phyloP scores from a whole-genome alignment of 2,888 invertebrate species.

The Eupeodes latifasciatus region DNA sequence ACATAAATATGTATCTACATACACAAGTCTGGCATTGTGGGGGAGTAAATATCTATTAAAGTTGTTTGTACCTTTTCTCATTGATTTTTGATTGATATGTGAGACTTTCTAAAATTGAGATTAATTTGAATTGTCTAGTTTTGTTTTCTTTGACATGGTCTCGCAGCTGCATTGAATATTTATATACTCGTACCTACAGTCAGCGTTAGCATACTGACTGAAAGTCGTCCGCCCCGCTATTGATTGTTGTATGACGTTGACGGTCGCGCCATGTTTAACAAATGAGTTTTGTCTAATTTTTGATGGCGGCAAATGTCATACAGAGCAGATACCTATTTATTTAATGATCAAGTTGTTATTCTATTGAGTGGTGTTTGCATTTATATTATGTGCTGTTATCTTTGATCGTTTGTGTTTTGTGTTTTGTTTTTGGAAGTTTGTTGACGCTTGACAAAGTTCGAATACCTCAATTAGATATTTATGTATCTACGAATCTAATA shows the following conservation, averaged over 20 bases:
- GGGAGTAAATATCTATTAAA: constrained; percentile 20
- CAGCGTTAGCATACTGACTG: too few species aligned
- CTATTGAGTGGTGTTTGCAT: not conserved
- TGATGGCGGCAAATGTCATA: constrained; percentile 5
- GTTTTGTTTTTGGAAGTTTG: not conserved
- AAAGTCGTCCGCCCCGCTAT: not conserved
- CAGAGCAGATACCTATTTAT: not conserved
- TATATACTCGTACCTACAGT: too few species aligned
- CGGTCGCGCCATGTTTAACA: constrained; percentile 19
- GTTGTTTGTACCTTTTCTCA: constrained; percentile 18
- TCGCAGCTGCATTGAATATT: constrained; percentile 13
- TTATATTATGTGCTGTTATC: not conserved
- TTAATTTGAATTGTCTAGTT: constrained; percentile 20
- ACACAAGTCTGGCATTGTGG: not conserved
- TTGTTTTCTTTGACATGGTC: constrained; percentile 13
- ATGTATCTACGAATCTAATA: not conserved
- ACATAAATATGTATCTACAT: too few species aligned
- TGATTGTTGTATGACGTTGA: not conserved
- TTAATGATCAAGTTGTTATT: constrained; percentile 10
- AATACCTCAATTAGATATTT: constrained; percentile 25
- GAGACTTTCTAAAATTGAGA: constrained; percentile 63
- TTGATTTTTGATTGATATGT: constrained; percentile 62
- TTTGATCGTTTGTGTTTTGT: not conserved
- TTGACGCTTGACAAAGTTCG: constrained; percentile 39
- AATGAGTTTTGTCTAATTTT: constrained; percentile 27